Base-by-base conservation (phyloP, 2,797 vertebrate species). In the Falco concolor region DNA sequence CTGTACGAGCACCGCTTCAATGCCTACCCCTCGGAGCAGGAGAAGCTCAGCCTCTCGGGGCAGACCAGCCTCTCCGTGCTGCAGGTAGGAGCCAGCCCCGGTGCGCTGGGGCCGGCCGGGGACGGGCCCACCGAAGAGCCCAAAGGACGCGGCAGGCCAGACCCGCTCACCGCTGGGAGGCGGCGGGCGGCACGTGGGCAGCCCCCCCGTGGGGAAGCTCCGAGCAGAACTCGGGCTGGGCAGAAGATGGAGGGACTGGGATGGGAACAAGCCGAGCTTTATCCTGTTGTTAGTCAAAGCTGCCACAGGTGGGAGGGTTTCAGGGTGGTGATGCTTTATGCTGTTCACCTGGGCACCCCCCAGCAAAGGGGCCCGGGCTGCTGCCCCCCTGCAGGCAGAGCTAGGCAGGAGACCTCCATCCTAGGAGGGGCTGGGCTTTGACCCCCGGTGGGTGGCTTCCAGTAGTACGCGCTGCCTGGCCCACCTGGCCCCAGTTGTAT, bases 1-100 rank as follows among this genome's bases (percentile, higher is more conserved):
- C 98, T 99, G 60, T 99, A 99, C 7, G 98, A 99, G 84, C 99
- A 99, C 87, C 98, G 99, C 84, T 99, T 99, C 97, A 99, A 99
- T 5, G 99, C 99, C 42, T 99, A 99, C 95, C 99, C 99, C 1
- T 99, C 99, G 0, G 99, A 99, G 96, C 98, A 99, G 95, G 99
- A 99, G 98, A 99, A 99, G 80, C 98, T 98, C 83, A 98, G 98
- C 83, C 98, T 99, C 86, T 99, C 99, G 0, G 98, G 97, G 34
- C 98, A 99, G 96, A 99, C 99, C 85, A 98, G 98, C 93, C 98
- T 99, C 84, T 99, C 99, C 0, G 98, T 99, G 95, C 98, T 99
- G 70, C 99, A 99, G 99, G 99, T 99, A 94, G 89, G 95, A 70
- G 42, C 47, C 40, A 2, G 57, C 3, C 38, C 34, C 10, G 14